Base-by-base conservation (phyloP, 2,113 vertebrate genomes). In the Maylandia zebra region DNA sequence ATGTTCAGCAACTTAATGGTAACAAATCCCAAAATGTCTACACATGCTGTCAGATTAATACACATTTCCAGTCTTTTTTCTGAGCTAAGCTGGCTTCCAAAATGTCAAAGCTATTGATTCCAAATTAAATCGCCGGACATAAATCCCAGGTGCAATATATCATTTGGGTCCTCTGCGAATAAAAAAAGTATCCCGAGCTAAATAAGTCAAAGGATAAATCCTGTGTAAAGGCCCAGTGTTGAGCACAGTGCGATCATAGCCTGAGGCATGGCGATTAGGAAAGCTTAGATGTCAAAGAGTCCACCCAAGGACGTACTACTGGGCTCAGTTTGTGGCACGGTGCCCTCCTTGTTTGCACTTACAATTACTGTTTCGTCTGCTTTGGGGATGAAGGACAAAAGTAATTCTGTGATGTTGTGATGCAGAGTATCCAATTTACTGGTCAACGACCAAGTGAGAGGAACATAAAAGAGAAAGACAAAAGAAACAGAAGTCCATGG, bases 371-470 rank as follows among this genome's bases (percentile, higher is more conserved):
- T 34, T 84, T 30, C 81, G 59, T 83, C 56, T 64, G 27, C 13
- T 74, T 52, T 66, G 17, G 71, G 17, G 16, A 82, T 6, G 52
- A 27, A 76, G 85, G 64, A 92, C 87, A 90, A 90, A 93, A 69
- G 80, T 81, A 74, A 52, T 87, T 83, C 85, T 86, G 50, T 86
- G 45, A 81, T 86, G 84, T 86, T 64, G 61, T 79, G 85, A 84
- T 86, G 83, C 84, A 41, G n/a, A 88, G 64, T 88, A 92, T 91
- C 88, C 83, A 78, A 91, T 92, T 87, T 91, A 89, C 84, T 82
- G 90, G 78, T 93, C 87, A 89, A 86, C 82, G 82, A 94, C 88
- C 86, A 87, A 89, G 84, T 85, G 90, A 92, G 85, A 55, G 59
- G 57, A 86, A 90, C 74, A 90, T 86, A 83, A 93, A 84, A 74